Evolutionary conservation across 2,113 vertebrate species (phyloP), one percentile per base, ranked within the genome.

Genomic region (Pollachius pollachius): DNA sequence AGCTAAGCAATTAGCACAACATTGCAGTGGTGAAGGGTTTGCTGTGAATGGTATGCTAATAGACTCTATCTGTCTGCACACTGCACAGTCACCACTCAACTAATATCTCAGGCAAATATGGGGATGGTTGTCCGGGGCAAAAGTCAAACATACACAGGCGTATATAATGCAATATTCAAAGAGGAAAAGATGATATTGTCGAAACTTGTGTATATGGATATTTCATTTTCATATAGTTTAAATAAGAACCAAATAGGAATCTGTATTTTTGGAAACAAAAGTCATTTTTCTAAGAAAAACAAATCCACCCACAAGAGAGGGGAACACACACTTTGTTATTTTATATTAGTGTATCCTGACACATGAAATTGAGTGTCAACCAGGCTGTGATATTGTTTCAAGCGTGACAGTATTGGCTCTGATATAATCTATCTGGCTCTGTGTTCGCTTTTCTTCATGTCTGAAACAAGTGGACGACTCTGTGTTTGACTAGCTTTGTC

Each of bases 41-140:
- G 78, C 77, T 88, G 82, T 84, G 81, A 86, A 86, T 75, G 83
- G 56, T 84, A 80, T 85, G 86, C 71, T 90, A 91, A 92, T 92
- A 84, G 76, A 63, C 77, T 34, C 70, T 87, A 77, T 89, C 81
- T 76, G 77, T 79, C 75, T 72, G 80, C 30, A 34, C 30, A 34
- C 30, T 34, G 30, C 77, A 82, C 85, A 83, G 64, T 76, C 75
- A 21, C 66, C 80, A 78, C 77, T 83, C 69, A 1, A 13, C 70
- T 80, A 80, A 84, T 78, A 78, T 69, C 76, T 60, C 65, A 16
- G 65, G 23, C 8, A 56, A 60, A 64, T 60, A 72, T 59, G 72
- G 65, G 67, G 64, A 67, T 77, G 76, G 75, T 71, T 67, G 80
- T 77, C 67, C 65, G 73, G 84, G 83, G 83, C 85, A 88, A 66